Evolutionary conservation across 2,113 vertebrate species (phyloP).

Genomic region (Isichthys henryi): DNA sequence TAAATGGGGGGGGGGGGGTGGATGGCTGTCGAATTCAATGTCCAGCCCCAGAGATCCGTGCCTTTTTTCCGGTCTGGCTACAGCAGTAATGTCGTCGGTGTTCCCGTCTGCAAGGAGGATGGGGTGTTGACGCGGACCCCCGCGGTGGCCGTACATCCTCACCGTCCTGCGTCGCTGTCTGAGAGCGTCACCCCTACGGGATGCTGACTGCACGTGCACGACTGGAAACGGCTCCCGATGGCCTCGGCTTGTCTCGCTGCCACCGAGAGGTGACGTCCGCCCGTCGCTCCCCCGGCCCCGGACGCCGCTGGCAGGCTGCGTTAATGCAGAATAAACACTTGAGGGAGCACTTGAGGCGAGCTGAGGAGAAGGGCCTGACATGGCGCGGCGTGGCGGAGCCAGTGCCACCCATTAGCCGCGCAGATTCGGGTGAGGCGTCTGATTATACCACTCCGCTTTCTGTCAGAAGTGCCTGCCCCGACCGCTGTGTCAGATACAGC

Average conservation of each 20-base stretch:
- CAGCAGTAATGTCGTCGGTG: background rate
- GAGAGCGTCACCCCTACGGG: background rate
- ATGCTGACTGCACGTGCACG: background rate
- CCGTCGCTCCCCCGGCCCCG: slow-evolving; percentile 31
- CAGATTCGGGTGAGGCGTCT: slow-evolving; percentile 42
- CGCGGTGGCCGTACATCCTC: background rate
- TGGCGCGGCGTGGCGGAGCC: slow-evolving; percentile 33
- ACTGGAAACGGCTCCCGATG: background rate
- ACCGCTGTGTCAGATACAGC: background rate
- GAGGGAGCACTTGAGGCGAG: slow-evolving; percentile 21
- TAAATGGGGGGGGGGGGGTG: background rate
- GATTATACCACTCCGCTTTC: slow-evolving; percentile 27
- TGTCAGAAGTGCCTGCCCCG: slow-evolving; percentile 11
- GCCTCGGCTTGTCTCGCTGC: slow-evolving; percentile 23
- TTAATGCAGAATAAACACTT: slow-evolving; percentile 35
- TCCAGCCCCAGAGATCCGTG: background rate
- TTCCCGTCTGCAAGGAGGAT: background rate
- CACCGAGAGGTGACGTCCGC: slow-evolving; percentile 31
- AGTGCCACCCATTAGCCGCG: slow-evolving; percentile 45
- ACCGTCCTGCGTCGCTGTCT: background rate
- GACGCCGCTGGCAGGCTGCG: slow-evolving; percentile 9
- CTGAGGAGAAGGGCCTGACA: slow-evolving; percentile 12
- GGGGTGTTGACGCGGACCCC: background rate
- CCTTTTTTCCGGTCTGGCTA: background rate
- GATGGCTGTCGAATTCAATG: background rate